Conservation (phyloP, 2,797 vertebrate species). For the Ctenochaetus hawaiiensis region DNA sequence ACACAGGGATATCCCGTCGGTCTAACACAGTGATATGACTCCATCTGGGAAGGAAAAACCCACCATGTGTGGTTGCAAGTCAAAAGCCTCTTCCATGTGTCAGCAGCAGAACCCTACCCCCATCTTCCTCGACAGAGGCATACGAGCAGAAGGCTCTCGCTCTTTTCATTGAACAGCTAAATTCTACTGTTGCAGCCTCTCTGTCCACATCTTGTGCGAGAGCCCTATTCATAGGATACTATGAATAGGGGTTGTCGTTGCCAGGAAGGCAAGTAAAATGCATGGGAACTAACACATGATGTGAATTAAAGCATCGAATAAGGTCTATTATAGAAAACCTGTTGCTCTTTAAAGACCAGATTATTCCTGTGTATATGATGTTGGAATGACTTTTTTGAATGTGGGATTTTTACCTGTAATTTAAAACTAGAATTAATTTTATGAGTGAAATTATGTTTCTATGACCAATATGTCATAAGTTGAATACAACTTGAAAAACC, state of each 20-base stretch:
- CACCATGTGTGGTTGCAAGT: conserved; percentile 38
- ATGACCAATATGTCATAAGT: too few species aligned
- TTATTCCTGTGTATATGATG: not conserved
- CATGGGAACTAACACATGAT: not conserved
- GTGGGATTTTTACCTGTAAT: not conserved
- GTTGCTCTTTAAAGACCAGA: not conserved
- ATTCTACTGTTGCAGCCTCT: not conserved
- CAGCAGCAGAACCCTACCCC: conserved; percentile 32
- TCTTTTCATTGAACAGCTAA: conserved; percentile 8
- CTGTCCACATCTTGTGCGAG: not conserved
- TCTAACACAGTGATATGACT: conserved; percentile 4
- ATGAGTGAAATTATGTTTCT: too few species aligned
- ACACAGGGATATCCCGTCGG: conserved; percentile 20
- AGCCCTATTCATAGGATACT: not conserved
- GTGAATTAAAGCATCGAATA: not conserved
- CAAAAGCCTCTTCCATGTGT: conserved; percentile 36
- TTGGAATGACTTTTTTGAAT: too few species aligned
- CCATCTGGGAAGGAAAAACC: conserved; percentile 26
- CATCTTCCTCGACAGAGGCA: not conserved
- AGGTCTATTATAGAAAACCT: not conserved
- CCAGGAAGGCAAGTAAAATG: not conserved
- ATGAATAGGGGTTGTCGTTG: not conserved
- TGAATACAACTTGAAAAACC: too few species aligned
- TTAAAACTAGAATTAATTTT: not conserved
- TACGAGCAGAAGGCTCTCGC: conserved; percentile 10